phyloP scores from a whole-genome alignment of 1,140 invertebrate species.

The Leptinotarsa undecemlineata region DNA sequence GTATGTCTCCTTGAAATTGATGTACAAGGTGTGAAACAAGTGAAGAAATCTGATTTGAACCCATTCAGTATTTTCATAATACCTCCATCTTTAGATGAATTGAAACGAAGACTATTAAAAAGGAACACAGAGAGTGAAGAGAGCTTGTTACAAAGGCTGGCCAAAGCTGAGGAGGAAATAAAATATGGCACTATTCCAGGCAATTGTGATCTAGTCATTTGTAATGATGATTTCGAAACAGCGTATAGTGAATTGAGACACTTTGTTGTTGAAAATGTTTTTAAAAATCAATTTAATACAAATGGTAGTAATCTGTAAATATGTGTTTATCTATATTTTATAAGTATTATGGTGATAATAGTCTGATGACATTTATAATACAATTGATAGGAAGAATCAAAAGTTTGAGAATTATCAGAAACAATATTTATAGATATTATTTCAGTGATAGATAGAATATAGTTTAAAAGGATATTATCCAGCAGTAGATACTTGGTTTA shows the following conservation, averaged over 20 bases:
- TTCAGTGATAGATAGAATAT: no score
- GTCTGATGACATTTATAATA: no score
- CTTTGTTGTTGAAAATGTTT: conserved; percentile 36
- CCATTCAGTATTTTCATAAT: conserved; percentile 90
- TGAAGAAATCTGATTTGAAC: conserved; percentile 83
- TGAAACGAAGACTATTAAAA: conserved; percentile 76
- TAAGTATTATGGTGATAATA: no score
- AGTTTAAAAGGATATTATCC: no score
- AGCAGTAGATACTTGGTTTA: no score
- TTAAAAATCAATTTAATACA: conserved; percentile 15
- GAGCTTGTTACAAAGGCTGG: conserved; percentile 74
- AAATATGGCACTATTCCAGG: conserved; percentile 75
- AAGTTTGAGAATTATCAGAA: no score
- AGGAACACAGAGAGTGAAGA: conserved; percentile 92
- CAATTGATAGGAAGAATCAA: no score
- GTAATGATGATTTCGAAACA: conserved; percentile 86
- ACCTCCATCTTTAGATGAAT: conserved; percentile 81
- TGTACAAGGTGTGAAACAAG: conserved; percentile 91
- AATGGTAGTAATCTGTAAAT: no score
- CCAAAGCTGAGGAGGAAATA: conserved; percentile 77
- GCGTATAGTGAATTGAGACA: conserved; percentile 76
- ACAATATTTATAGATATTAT: no score
- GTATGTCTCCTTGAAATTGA: conserved; percentile 83
- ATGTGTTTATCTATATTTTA: no score
- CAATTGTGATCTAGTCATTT: conserved; percentile 89